Evolutionary conservation across 2,888 invertebrate species (phyloP), one percentile per base, ranked within the genome.

Genomic region (Candidula unifasciata): DNA sequence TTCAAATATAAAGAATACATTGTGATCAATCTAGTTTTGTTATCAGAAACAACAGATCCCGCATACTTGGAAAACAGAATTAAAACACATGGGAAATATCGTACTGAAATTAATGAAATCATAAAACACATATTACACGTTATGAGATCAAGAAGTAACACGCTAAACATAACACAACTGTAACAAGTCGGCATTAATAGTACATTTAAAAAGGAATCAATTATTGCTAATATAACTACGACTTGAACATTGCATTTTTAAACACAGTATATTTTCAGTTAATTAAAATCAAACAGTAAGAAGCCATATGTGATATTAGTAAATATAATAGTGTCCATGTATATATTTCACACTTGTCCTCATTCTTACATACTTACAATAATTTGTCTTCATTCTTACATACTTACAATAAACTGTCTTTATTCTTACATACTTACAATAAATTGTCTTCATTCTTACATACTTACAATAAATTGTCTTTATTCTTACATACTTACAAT

Each of bases 1-100:
- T 68, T 66, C 66, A 13, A n/a, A 37, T 13, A 68, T 69, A 24
- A 71, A 71, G 57, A 71, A 35, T 37, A 71, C 24, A 71, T 24
- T 54, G 80, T 80, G 71, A 60, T 81, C 73, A 57, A 33, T 73
- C 71, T 73, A 8, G 35, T n/a, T 71, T 80, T 80, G 33, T 37
- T 80, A 33, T 80, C 73, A 57, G 21, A 54, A 80, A 52, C 73
- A 73, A 44, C 27, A 33, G 30, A 66, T 35, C 33, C 16, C n/a
- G 2, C n/a, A 64, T 35, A 33, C 0, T 18, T 71, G 33, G 16
- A 16, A 18, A 35, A 24, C 2, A 27, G 30, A 33, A 21, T 8
- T 18, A 60, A 33, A 10, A 76, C n/a, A 18, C 13, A 52, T 52
- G 24, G 5, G n/a, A 24, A 44, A 52, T 27, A 30, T 66, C n/a